phyloP scores from a whole-genome alignment of 2,797 vertebrate species.

The Eleutherodactylus coqui region DNA sequence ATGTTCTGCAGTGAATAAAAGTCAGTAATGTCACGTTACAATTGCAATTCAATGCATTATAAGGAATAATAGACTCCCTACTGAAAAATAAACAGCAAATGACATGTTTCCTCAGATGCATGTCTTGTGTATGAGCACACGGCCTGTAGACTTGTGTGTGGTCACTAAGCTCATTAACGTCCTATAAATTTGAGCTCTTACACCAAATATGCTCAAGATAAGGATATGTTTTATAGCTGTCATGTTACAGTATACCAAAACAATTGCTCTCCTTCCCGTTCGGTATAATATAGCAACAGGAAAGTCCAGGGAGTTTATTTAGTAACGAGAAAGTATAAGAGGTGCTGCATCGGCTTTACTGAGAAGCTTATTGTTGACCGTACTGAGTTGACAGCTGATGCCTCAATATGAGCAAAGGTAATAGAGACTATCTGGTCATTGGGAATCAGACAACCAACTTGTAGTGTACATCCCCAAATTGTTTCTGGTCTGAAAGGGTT shows the following conservation, averaged over 20 bases:
- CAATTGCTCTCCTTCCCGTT: background rate
- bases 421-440: no score
- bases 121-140: background rate
- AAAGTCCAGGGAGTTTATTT: background rate
- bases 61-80: conserved; percentile 7
- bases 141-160: background rate
- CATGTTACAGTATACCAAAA: background rate
- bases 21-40: background rate
- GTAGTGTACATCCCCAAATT: no score
- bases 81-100: conserved; percentile 2
- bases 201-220: background rate
- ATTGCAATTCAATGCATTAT: background rate
- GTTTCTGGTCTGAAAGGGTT: no score
- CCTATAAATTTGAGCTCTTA: background rate
- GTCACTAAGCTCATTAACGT: conserved; percentile 18
- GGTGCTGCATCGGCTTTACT: background rate
- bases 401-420: no score
- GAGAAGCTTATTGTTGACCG: background rate
- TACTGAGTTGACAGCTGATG: background rate
- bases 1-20: background rate
- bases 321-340: background rate
- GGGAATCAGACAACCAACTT: no score
- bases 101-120: background rate
- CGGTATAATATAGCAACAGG: background rate
- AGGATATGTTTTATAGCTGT: background rate